A percentile compares a stretch with the other conserved stretches of the same genome.
Evolutionary conservation across 2,888 invertebrate genomes (phyloP).

Genomic region (Steinernema carpocapsae): DNA sequence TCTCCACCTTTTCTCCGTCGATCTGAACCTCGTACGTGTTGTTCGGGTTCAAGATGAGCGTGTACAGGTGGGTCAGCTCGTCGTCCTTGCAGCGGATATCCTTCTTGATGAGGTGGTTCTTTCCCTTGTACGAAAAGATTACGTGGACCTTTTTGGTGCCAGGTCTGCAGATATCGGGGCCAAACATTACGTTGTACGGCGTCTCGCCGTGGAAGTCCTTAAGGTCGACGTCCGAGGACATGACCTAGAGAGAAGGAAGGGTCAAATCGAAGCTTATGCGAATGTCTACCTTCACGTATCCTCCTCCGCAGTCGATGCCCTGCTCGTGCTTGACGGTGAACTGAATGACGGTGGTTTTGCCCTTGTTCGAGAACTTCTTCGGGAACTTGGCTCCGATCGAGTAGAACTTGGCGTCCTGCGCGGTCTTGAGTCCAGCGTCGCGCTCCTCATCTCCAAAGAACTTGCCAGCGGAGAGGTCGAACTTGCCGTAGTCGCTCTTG

Average conservation of each 20-base stretch:
- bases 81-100: constrained; percentile 99
- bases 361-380: constrained; percentile 83
- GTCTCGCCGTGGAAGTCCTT: constrained; percentile 96
- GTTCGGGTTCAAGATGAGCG: constrained; percentile 90
- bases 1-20: constrained; percentile 92
- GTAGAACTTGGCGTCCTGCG: constrained; percentile 95
- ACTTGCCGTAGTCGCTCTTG: constrained; percentile 92
- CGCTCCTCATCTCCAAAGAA: constrained; percentile 89
- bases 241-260: constrained; percentile 59
- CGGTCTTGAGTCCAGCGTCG: constrained; percentile 77
- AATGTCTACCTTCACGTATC: constrained; percentile 78
- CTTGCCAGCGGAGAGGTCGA: constrained; percentile 86
- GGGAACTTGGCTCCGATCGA: constrained; percentile 90
- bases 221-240: constrained; percentile 77
- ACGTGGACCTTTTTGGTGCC: constrained; percentile 99
- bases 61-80: constrained; percentile 94
- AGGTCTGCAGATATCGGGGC: constrained; percentile 98
- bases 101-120: constrained; percentile 95
- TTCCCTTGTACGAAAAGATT: constrained; percentile 97
- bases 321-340: constrained; percentile 99
- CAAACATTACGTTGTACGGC: constrained; percentile 97
- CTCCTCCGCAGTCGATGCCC: constrained; percentile 96
- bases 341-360: constrained; percentile 88
- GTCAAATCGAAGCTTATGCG: background rate
- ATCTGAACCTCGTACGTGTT: constrained; percentile 93